Evolutionary conservation across 2,888 invertebrate species (phyloP), one percentile per base, ranked within the genome.

Genomic region (Hirtodrosophila cameraria): DNA sequence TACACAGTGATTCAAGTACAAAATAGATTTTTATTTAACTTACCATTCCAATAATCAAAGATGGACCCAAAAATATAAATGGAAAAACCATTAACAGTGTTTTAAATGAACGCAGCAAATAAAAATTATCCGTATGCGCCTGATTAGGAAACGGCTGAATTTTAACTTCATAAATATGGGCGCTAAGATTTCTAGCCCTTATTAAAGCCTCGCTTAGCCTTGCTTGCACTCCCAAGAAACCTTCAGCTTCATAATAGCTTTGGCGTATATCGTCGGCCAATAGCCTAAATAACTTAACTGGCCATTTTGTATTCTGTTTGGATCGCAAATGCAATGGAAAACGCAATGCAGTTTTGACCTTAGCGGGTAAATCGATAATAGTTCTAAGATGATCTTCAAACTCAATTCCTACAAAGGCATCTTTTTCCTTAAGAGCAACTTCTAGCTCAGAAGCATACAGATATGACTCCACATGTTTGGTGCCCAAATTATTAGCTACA

Each of bases 381-480:
- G 8, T 5, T 0, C 18, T 25, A 0, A 71, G 50, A 0, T 27
- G 6, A 41, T 80, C 71, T 0, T 61, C 59, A 39, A 78, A 78
- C 52, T 77, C 57, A 3, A 78, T 63, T 23, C 78, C 78, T 7
- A 81, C 65, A 11, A 57, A 71, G 2, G 36, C 62, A 12, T 61
- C 33, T 0, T 25, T 5, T 0, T 7, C 0, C 0, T 1, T 6
- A 0, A 78, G 38, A 1, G 46, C 77, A 0, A 0, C 0, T 3
- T 60, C 41, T 43, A 81, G 0, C 0, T 36, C 38, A 0, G 4
- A 0, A 2, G 57, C 67, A 15, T 33, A 31, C 2, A 4, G 0
- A 16, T 9, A 76, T 0, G 48, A n/a, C 7, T 9, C n/a, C n/a
- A n/a, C n/a, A n/a, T n/a, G n/a, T n/a, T 42, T 12, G 1, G 38